phyloP scores from a whole-genome alignment of 2,113 vertebrate species.

The Synodontis membranacea region DNA sequence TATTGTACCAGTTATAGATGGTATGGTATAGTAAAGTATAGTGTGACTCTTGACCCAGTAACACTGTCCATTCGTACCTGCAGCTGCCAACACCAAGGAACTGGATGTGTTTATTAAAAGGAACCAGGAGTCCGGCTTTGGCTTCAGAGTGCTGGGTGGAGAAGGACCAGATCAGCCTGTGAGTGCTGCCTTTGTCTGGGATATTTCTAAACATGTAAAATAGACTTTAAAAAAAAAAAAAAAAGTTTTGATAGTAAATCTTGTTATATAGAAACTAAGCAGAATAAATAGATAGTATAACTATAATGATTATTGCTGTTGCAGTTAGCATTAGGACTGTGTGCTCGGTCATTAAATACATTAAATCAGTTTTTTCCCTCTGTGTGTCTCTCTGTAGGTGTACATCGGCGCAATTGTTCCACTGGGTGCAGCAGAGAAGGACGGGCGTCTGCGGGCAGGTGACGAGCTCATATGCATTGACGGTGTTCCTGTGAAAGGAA shows the following conservation, averaged over 20 bases:
- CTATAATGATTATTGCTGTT: neutral
- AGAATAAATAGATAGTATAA: neutral
- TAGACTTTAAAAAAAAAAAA: neutral
- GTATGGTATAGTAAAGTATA: neutral
- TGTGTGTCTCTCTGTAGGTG: conserved; percentile 71
- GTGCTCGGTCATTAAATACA: neutral
- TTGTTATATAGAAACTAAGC: neutral
- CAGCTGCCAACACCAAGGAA: conserved; percentile 93
- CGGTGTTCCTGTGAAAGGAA: conserved; percentile 88
- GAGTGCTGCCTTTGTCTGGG: conserved; percentile 63
- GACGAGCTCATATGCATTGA: conserved; percentile 97
- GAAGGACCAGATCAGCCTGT: conserved; percentile 95
- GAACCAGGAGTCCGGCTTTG: conserved; percentile 95
- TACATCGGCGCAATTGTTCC: conserved; percentile 98
- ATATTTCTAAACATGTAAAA: neutral
- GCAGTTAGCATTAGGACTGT: neutral
- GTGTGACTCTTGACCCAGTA: neutral
- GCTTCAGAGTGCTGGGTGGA: conserved; percentile 94
- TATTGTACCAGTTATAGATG: neutral
- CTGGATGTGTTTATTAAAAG: conserved; percentile 91
- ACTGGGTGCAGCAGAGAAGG: conserved; percentile 89
- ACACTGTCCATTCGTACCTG: conserved; percentile 35
- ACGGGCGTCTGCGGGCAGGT: conserved; percentile 89
- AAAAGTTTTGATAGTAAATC: neutral
- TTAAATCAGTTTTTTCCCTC: neutral